A percentile compares a stretch with the other conserved stretches of the same genome.
These are phyloP conservation scores for Tylochromis polylepis DNA, from an alignment of 2,113 vertebrate species.

Conservation along the genomic window DNA sequence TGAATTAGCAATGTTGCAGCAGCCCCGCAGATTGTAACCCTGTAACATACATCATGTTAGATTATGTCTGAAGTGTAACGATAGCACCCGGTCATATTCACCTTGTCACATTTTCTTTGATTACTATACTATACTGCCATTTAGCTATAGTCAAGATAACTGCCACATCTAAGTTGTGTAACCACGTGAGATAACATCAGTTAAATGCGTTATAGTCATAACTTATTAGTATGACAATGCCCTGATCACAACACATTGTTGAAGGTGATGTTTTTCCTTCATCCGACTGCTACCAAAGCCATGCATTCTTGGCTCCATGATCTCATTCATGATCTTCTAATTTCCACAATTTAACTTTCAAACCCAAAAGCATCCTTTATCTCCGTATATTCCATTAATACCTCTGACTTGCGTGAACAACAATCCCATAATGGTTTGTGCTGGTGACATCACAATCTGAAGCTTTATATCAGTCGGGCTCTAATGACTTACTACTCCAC, in stretches of 20 bases:
- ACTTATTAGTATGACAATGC: too few species aligned
- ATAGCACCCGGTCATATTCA: neutral
- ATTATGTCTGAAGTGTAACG: neutral
- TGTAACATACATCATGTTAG: neutral
- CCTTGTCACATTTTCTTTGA: neutral
- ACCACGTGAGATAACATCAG: neutral
- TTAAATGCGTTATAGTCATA: too few species aligned
- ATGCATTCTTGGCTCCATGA: neutral
- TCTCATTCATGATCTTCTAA: neutral
- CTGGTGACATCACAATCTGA: neutral
- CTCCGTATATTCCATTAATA: neutral
- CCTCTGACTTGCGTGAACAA: accelerated
- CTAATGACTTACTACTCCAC: neutral
- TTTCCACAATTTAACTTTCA: neutral
- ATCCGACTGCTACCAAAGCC: neutral
- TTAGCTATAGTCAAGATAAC: neutral
- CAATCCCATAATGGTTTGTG: neutral
- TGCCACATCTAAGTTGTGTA: neutral
- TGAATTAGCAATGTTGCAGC: neutral
- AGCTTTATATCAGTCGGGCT: neutral
- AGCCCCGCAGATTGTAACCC: neutral
- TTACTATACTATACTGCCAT: neutral
- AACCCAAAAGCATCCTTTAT: neutral
- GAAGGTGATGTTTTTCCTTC: neutral
- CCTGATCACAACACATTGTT: neutral